Evolutionary conservation across 2,888 invertebrate genomes (phyloP).

Genomic region (Catotricha subobsoleta): DNA sequence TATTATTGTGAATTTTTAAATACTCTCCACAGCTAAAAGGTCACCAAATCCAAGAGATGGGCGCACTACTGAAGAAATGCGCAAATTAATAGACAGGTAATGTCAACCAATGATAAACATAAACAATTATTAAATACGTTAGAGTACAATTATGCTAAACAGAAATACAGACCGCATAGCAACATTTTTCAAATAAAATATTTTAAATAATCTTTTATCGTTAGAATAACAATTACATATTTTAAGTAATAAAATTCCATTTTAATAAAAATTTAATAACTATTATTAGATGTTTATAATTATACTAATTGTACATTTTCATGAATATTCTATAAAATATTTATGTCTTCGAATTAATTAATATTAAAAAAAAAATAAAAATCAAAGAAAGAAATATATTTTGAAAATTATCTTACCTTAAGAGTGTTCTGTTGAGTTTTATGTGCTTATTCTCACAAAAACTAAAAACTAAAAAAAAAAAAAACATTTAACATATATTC

Average conservation of each 20-base stretch:
- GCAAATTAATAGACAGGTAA: constrained; percentile 95
- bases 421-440: too few species aligned
- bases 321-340: neutral
- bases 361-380: too few species aligned
- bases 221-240: too few species aligned
- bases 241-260: too few species aligned
- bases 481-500: too few species aligned
- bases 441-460: too few species aligned
- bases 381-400: too few species aligned
- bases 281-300: neutral
- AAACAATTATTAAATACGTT: neutral
- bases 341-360: too few species aligned
- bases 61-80: constrained; percentile 90
- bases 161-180: neutral
- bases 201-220: neutral
- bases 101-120: constrained; percentile 22
- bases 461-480: too few species aligned
- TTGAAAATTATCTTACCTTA: too few species aligned
- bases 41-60: constrained; percentile 68
- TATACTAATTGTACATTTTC: neutral
- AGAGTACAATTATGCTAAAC: neutral
- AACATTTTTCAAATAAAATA: neutral
- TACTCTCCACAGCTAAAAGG: constrained; percentile 35
- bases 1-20: constrained; percentile 15
- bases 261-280: too few species aligned